Conservation (phyloP, 2,113 vertebrate genomes). For the Rana temporaria region DNA sequence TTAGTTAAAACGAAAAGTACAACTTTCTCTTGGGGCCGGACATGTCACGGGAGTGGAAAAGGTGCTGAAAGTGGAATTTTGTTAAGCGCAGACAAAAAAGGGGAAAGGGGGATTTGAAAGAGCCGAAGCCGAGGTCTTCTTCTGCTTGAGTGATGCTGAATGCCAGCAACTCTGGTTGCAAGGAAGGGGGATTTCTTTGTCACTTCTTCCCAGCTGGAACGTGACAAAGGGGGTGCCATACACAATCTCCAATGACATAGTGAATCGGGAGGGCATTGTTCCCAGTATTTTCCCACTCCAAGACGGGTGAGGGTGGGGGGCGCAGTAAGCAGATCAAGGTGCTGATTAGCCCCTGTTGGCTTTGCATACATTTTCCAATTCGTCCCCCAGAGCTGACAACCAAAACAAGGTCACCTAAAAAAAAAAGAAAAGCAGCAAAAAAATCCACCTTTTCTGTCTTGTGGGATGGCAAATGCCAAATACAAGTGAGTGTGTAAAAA, state of each 20-base stretch:
- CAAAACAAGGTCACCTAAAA: background rate
- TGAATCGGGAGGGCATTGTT: conserved; percentile 60
- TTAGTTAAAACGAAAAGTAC: conserved; percentile 60
- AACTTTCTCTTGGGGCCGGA: conserved; percentile 50
- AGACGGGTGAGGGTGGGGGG: conserved; percentile 7
- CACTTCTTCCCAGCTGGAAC: conserved; percentile 60
- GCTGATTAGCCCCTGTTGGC: background rate
- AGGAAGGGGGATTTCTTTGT: conserved; percentile 54
- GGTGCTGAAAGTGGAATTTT: conserved; percentile 48
- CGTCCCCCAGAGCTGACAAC: background rate
- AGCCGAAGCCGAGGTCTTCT: conserved; percentile 43
- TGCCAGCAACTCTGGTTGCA: conserved; percentile 28
- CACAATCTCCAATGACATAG: conserved; percentile 55
- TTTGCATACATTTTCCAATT: conserved; percentile 24
- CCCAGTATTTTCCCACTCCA: conserved; percentile 63
- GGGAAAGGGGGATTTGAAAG: conserved; percentile 36
- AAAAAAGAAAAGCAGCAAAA: background rate
- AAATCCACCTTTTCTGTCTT: too few relatives aligned
- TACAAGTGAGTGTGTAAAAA: too few relatives aligned
- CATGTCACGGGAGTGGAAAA: conserved; percentile 21
- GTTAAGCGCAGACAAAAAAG: conserved; percentile 45
- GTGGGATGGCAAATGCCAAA: too few relatives aligned
- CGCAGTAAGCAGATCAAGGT: conserved; percentile 36
- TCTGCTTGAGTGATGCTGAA: conserved; percentile 65
- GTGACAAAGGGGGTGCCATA: conserved; percentile 58